phyloP scores from a whole-genome alignment of 2,113 vertebrate species.

The Leptobrachium ailaonicum region DNA sequence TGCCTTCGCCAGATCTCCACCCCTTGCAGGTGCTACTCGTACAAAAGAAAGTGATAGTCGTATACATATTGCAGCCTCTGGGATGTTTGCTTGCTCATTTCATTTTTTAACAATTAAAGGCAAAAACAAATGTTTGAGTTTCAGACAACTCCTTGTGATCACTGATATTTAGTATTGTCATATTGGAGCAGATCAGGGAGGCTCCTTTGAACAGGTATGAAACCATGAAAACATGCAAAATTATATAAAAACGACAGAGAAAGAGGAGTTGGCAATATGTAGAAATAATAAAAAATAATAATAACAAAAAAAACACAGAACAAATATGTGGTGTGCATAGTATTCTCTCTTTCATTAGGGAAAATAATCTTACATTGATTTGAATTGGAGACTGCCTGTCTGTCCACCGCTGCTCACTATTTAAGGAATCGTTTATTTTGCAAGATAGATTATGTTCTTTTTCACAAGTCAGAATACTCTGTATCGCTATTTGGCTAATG shows the following conservation, averaged over 20 bases:
- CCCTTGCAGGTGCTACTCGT: slow-evolving; percentile 47
- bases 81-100: slow-evolving; percentile 33
- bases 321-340: too few relatives aligned
- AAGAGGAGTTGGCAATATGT: too few relatives aligned
- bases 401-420: too few relatives aligned
- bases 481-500: too few relatives aligned
- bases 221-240: neutral
- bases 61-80: neutral
- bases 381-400: too few relatives aligned
- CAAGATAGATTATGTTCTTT: too few relatives aligned
- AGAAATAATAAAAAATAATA: too few relatives aligned
- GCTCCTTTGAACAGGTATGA: neutral
- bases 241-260: neutral
- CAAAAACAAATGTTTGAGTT: slow-evolving; percentile 38
- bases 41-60: slow-evolving; percentile 8
- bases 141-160: slow-evolving; percentile 46
- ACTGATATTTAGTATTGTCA: neutral
- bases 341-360: too few relatives aligned
- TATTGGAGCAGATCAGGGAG: neutral
- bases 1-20: slow-evolving; percentile 9
- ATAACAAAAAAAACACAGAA: too few relatives aligned
- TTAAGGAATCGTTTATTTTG: too few relatives aligned
- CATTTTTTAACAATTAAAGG: slow-evolving; percentile 46
- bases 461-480: too few relatives aligned
- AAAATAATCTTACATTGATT: too few relatives aligned